Evolutionary conservation across 2,888 invertebrate species (phyloP), one percentile per base, ranked within the genome.

Genomic region (Agonopterix alstromeriana): DNA sequence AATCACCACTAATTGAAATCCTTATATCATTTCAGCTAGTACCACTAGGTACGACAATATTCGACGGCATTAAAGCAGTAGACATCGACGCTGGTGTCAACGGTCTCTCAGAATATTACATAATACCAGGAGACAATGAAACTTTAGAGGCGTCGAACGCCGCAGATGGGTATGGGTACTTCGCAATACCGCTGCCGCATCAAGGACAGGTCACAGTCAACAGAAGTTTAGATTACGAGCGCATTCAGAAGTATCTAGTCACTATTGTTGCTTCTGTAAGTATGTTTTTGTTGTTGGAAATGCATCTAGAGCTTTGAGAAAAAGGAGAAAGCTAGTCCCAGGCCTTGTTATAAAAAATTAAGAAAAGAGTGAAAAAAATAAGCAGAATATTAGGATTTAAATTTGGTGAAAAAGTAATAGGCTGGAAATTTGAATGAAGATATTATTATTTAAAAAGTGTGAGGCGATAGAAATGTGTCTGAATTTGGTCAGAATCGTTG

Each of bases 11-110:
- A 27, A 27, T 27, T 27, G 27, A 27, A 27, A 27, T 27, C 27
- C 5, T 27, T 27, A 27, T 27, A 8, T 11, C n/a, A 42, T 42
- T 42, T 42, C 89, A 97, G 96, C 89, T 95, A 57, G 94, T 95
- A 47, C 95, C 96, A 43, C 91, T 97, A 51, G 97, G 95, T 38
- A 94, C 95, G 10, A 96, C 95, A 14, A 92, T 97, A 63, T 97
- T 95, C 83, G 93, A 95, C 61, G 93, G 93, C 55, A 92, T 97
- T 52, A 91, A 92, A 53, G 96, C 97, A 0, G 87, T 91, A 49
- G 97, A 97, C 73, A 93, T 93, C 48, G 97, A 97, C 74, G 94
- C 95, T 1, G 96, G 97, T 43, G 95, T 96, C 55, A 97, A 97
- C 73, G 96, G 96, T 43, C 90, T 96, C 43, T 93, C 97, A 2